phyloP scores from a whole-genome alignment of 2,888 invertebrate species.

The Caenorhabditis imperialis region DNA sequence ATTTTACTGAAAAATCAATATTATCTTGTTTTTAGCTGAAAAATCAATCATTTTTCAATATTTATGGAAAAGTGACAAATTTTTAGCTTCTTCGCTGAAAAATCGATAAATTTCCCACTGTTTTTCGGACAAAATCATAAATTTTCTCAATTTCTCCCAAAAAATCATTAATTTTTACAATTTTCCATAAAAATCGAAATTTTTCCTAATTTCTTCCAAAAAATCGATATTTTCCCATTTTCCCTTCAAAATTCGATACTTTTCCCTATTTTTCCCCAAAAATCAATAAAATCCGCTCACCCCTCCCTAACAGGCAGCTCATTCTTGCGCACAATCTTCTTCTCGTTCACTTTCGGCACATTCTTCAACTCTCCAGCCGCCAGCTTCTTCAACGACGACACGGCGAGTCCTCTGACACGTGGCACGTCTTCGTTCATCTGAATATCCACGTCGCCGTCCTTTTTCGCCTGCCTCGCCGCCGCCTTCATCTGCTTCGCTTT shows the following conservation, averaged over 20 bases:
- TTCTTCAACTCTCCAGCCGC: conserved; percentile 50
- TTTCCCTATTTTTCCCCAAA: neutral
- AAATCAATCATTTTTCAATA: neutral
- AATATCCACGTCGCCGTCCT: conserved; percentile 37
- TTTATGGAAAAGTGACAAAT: no score
- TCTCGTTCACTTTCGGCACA: conserved; percentile 51
- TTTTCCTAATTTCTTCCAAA: no score
- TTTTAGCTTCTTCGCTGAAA: no score
- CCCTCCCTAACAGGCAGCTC: conserved; percentile 47
- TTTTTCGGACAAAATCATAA: no score
- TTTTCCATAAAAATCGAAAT: neutral
- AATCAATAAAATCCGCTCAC: conserved; percentile 17
- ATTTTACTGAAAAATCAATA: no score
- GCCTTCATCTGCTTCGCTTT: conserved; percentile 47
- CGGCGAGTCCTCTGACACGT: conserved; percentile 47
- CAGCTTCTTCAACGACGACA: conserved; percentile 31
- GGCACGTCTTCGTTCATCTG: conserved; percentile 29
- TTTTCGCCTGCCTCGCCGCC: conserved; percentile 19
- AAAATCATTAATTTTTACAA: neutral
- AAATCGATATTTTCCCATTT: no score
- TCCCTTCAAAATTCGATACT: neutral
- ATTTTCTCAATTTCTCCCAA: no score
- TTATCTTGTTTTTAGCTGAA: conserved; percentile 1
- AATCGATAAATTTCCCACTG: no score
- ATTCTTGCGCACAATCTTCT: conserved; percentile 43